Conservation (phyloP, 2,797 vertebrate species). For the Lerista edwardsae region DNA sequence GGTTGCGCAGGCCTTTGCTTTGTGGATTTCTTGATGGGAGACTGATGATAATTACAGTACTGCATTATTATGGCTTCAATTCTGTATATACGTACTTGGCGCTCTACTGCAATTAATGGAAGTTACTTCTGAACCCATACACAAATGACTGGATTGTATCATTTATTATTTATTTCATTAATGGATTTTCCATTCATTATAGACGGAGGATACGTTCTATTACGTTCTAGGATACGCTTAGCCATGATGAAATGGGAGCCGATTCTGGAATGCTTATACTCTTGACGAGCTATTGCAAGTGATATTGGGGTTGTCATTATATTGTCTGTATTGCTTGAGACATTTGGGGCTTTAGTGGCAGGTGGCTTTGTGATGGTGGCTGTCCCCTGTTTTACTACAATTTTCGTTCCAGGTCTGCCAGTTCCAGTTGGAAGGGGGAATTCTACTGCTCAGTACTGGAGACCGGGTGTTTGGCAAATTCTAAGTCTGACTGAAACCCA, state of each 20-base stretch:
- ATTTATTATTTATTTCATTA: not conserved
- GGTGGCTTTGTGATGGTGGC: too few relatives aligned
- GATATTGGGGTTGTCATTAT: not conserved
- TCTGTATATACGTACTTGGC: too few relatives aligned
- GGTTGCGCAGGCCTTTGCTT: not conserved
- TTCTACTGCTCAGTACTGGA: too few relatives aligned
- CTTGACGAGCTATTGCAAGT: not conserved
- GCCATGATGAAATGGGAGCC: not conserved
- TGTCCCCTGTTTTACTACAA: not conserved
- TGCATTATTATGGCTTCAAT: too few relatives aligned
- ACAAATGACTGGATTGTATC: not conserved
- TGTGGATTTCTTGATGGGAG: not conserved
- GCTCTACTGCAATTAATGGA: too few relatives aligned
- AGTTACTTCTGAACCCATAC: too few relatives aligned
- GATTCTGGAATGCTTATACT: not conserved
- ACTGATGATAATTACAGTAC: not conserved
- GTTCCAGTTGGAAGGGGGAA: not conserved
- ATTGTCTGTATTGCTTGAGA: not conserved
- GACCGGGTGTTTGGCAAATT: rapidly evolving
- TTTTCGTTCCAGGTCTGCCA: not conserved
- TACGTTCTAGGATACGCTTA: not conserved
- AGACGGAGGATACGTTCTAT: not conserved
- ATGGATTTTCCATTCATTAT: not conserved
- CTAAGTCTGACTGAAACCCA: not conserved
- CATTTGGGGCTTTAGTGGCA: not conserved